Evolutionary conservation across 2,888 invertebrate species (phyloP).

Genomic region (Sthenelais limicola): DNA sequence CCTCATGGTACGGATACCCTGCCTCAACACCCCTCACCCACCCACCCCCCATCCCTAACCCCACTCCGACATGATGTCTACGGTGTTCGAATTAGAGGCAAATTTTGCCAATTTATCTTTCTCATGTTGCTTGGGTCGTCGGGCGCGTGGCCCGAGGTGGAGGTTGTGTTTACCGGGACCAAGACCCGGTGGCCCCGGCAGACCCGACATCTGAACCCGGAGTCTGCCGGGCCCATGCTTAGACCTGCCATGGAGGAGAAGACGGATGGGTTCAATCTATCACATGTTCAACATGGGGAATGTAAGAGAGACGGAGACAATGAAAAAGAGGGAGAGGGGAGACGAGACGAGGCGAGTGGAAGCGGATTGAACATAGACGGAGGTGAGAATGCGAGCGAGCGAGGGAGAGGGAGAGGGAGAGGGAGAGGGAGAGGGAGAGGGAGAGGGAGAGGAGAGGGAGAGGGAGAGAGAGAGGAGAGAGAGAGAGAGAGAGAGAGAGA

Average conservation of each 20-base stretch:
- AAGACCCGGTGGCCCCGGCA: too few relatives aligned
- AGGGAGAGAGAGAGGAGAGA: neutral
- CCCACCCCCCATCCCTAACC: neutral
- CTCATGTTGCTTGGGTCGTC: conserved; percentile 27
- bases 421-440: neutral
- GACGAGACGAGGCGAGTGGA: neutral
- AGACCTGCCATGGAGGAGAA: conserved; percentile 21
- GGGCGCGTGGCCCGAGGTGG: conserved; percentile 35
- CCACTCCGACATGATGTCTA: too few relatives aligned
- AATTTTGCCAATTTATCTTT: conserved; percentile 36
- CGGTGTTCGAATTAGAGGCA: conserved; percentile 32
- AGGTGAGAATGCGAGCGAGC: neutral
- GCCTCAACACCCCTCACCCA: neutral
- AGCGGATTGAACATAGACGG: neutral
- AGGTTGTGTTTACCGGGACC: too few relatives aligned
- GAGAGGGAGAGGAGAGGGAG: neutral
- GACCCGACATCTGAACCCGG: neutral
- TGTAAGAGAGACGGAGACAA: neutral
- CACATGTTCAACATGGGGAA: conserved; percentile 7
- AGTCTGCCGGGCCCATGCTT: conserved; percentile 16
- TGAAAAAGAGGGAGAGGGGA: neutral
- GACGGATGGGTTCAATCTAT: conserved; percentile 32
- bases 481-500: neutral
- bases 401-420: conserved; percentile 2
- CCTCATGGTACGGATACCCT: neutral